A percentile compares a stretch with the other conserved stretches of the same genome.
Conservation (phyloP, 2,888 invertebrate species). For the Halictus quadricinctus region DNA sequence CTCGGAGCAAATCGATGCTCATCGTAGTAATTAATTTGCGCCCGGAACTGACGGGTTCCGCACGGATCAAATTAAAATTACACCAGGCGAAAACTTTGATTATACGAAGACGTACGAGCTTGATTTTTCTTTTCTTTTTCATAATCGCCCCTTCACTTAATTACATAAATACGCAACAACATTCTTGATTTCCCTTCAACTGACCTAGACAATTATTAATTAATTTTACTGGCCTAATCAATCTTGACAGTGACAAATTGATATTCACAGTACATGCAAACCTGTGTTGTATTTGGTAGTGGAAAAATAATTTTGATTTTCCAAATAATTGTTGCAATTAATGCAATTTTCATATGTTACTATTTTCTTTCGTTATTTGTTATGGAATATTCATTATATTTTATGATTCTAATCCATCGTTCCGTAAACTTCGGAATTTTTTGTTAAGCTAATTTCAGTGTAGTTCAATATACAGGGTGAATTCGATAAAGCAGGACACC, state of each 20-base stretch:
- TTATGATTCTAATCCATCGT: too few species aligned
- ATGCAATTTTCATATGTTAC: too few species aligned
- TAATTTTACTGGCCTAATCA: not conserved
- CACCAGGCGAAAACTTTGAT: not conserved
- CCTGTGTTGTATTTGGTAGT: too few species aligned
- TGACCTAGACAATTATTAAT: not conserved
- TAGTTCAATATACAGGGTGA: not conserved
- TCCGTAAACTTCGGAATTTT: too few species aligned
- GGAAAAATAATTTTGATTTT: too few species aligned
- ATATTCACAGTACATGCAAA: not conserved
- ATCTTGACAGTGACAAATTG: not conserved
- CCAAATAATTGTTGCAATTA: too few species aligned
- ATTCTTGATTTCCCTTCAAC: not conserved
- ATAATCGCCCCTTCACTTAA: not conserved
- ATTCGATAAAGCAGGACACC: too few species aligned
- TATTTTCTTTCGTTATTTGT: too few species aligned
- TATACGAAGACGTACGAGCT: not conserved
- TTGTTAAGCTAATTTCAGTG: not conserved
- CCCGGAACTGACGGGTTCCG: slow-evolving; percentile 9
- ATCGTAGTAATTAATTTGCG: slow-evolving; percentile 33
- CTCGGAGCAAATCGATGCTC: slow-evolving; percentile 35
- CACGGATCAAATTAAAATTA: slow-evolving; percentile 12
- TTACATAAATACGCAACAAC: not conserved
- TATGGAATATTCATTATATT: too few species aligned
- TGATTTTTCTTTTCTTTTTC: too few species aligned